Conservation (phyloP, 1,140 invertebrate genomes). For the Lerema accius region DNA sequence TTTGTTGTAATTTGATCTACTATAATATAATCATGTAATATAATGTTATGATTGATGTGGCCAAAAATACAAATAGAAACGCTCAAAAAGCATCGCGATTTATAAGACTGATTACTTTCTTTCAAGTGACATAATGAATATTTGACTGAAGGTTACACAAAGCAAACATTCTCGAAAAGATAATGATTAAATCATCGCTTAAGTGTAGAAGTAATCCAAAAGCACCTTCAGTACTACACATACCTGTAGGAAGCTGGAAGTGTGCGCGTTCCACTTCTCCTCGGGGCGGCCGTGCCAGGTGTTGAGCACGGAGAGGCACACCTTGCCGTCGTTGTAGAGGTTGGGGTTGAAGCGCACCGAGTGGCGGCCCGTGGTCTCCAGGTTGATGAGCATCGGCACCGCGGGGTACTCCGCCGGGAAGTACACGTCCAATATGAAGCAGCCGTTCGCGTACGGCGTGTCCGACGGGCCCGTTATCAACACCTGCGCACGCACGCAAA, state of each 20-base stretch:
- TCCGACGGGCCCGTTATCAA: slow-evolving; percentile 95
- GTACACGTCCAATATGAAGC: slow-evolving; percentile 96
- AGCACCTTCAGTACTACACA: too few relatives aligned
- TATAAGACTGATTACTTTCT: too few relatives aligned
- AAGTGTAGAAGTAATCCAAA: too few relatives aligned
- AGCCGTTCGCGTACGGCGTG: slow-evolving; percentile 95
- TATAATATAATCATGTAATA: too few relatives aligned
- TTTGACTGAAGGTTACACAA: too few relatives aligned
- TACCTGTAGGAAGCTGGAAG: slow-evolving; percentile 97
- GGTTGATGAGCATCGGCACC: slow-evolving; percentile 92
- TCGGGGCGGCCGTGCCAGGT: slow-evolving; percentile 99
- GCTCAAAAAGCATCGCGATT: too few relatives aligned
- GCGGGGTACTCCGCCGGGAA: slow-evolving; percentile 95
- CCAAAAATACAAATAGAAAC: too few relatives aligned
- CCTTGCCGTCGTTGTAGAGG: slow-evolving; percentile 98
- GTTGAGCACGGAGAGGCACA: slow-evolving; percentile 97
- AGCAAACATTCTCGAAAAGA: too few relatives aligned
- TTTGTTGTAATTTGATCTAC: too few relatives aligned
- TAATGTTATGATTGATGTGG: too few relatives aligned
- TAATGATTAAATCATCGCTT: too few relatives aligned
- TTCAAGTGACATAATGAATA: too few relatives aligned
- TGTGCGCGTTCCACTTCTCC: slow-evolving; percentile 99
- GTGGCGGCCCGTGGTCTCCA: slow-evolving; percentile 97
- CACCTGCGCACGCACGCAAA: slow-evolving; percentile 83
- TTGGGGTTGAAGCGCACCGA: slow-evolving; percentile 98